phyloP scores from a whole-genome alignment of 2,797 vertebrate species.

The Smutsia gigantea region DNA sequence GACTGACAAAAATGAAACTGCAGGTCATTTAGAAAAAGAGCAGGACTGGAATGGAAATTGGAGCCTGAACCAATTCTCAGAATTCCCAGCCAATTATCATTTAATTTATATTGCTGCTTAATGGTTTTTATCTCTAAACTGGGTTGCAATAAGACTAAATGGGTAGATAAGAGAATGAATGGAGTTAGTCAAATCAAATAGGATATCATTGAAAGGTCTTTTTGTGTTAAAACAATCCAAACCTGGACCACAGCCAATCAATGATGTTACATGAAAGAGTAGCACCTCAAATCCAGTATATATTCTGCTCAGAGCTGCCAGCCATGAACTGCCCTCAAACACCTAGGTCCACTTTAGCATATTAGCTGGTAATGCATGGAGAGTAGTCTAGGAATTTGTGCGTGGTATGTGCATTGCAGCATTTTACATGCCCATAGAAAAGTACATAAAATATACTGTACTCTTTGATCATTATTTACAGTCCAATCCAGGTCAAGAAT shows the following conservation, averaged over 20 bases:
- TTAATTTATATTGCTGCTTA: not conserved
- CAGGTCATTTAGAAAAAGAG: slow-evolving; percentile 44
- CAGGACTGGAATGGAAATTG: not conserved
- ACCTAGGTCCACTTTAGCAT: not conserved
- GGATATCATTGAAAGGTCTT: not conserved
- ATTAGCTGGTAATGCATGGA: too few species aligned
- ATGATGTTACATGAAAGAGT: not conserved
- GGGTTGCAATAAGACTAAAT: not conserved
- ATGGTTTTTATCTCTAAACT: not conserved
- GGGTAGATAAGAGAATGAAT: not conserved
- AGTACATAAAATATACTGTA: not conserved
- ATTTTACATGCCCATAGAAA: not conserved
- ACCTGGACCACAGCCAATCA: not conserved
- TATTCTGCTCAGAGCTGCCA: not conserved
- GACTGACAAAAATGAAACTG: not conserved
- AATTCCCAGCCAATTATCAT: not conserved
- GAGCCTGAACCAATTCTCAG: not conserved
- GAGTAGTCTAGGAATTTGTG: not conserved
- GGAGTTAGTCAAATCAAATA: not conserved
- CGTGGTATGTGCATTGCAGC: not conserved
- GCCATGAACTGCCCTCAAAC: not conserved
- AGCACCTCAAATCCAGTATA: not conserved
- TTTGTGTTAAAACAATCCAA: not conserved
- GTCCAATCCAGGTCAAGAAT: not conserved
- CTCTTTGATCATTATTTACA: not conserved